Evolutionary conservation across 2,888 invertebrate species (phyloP).

Genomic region (Siphlonurus alternatus): DNA sequence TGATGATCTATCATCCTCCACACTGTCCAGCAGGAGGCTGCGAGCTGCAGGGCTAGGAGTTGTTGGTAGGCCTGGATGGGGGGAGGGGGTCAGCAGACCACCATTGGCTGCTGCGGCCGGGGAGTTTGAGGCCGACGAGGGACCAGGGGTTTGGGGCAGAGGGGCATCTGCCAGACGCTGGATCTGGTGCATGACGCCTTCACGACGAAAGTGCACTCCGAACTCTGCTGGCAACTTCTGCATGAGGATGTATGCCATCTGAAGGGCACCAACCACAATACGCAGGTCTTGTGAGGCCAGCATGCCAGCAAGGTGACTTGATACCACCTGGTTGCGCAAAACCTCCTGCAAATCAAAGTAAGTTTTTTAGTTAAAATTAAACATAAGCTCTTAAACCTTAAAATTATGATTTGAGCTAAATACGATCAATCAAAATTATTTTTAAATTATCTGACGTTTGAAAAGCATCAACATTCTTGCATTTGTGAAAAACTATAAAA

Average conservation of each 20-base stretch:
- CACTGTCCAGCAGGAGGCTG: background rate
- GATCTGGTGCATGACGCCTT: slow-evolving; percentile 93
- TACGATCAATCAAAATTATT: too few species aligned
- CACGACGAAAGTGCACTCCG: slow-evolving; percentile 86
- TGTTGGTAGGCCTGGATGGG: background rate
- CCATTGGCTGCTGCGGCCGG: slow-evolving; percentile 27
- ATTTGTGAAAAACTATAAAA: too few species aligned
- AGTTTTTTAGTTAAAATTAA: slow-evolving; percentile 1
- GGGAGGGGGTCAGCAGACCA: slow-evolving; percentile 19
- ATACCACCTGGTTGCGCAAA: slow-evolving; percentile 58
- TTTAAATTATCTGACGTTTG: too few species aligned
- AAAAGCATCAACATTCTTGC: too few species aligned
- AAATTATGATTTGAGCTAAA: too few species aligned
- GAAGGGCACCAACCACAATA: slow-evolving; percentile 91
- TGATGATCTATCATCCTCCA: background rate
- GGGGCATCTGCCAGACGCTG: slow-evolving; percentile 42
- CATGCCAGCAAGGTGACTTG: slow-evolving; percentile 97
- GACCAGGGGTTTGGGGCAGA: slow-evolving; percentile 23
- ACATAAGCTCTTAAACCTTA: too few species aligned
- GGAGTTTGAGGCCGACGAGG: slow-evolving; percentile 25
- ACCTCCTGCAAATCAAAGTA: slow-evolving; percentile 25
- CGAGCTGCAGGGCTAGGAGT: background rate
- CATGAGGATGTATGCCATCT: slow-evolving; percentile 94
- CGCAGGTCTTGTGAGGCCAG: slow-evolving; percentile 91
- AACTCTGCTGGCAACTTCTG: slow-evolving; percentile 91